Conservation (phyloP, 2,888 invertebrate genomes). For the Pterobdella sp. region DNA sequence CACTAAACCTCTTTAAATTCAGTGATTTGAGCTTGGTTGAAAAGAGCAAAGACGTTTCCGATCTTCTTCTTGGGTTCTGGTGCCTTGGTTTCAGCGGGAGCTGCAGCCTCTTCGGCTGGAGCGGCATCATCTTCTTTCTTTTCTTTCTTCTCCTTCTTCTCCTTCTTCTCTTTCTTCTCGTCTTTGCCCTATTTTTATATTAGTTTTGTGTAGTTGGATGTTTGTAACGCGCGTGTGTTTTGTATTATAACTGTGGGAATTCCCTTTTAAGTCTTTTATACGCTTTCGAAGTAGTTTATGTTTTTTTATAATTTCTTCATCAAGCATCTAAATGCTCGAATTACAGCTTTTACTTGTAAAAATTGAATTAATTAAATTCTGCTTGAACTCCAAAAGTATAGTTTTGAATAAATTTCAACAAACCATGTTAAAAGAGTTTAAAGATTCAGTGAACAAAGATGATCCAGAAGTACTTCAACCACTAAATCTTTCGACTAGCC, state of each 20-base stretch:
- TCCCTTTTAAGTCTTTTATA: no score
- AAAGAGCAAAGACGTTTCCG: constrained; percentile 51
- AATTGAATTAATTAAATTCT: no score
- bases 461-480: neutral
- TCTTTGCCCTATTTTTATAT: constrained; percentile 31
- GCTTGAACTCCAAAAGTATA: no score
- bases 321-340: no score
- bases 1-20: constrained; percentile 55
- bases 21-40: constrained; percentile 56
- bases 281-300: no score
- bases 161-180: constrained; percentile 36
- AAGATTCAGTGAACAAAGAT: neutral
- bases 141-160: constrained; percentile 37
- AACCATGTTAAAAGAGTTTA: constrained; percentile 1
- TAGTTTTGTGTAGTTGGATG: neutral
- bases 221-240: neutral
- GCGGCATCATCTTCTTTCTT: constrained; percentile 33
- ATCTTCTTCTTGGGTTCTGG: constrained; percentile 34
- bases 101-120: constrained; percentile 27
- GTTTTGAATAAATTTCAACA: no score
- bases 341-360: no score
- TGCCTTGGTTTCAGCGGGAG: constrained; percentile 25
- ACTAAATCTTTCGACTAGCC: constrained; percentile 8
- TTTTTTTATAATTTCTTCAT: no score
- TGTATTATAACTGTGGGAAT: no score